Base-by-base conservation (phyloP, 2,797 vertebrate species). In the Eulemur albifrons region DNA sequence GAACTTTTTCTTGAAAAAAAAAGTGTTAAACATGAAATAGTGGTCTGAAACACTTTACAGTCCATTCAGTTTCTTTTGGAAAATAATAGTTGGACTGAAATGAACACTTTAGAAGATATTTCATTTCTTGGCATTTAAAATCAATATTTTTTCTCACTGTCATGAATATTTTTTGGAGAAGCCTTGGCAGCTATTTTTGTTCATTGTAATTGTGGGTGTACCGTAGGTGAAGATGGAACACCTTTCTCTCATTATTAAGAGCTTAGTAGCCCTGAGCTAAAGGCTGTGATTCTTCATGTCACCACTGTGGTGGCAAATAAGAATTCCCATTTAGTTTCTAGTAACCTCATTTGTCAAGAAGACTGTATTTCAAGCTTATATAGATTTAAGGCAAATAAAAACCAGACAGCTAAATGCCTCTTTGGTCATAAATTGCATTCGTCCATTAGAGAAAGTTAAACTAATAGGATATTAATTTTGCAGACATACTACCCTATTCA, bases 281-380 rank as follows among this genome's bases (percentile, higher is more conserved):
- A 98, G 98, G 97, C 97, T 98, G 98, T 97, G 98, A 98, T 98
- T 99, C 98, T 98, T 98, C 98, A 98, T 98, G 98, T 98, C 98
- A 98, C 98, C 98, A 97, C 97, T 94, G 91, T 91, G 97, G 98
- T 98, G 95, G 97, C 98, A 98, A 98, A 98, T 98, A 98, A 98
- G 98, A 98, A 98, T 98, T 98, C 98, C 97, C 80, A 98, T 98
- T 98, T 98, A 98, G 98, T 98, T 98, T 98, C 98, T 97, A 94
- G 97, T 98, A 98, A 98, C 90, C 97, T 98, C 98, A 98, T 98
- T 98, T 98, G 96, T 98, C 97, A 98, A 98, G 77, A 82, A 98
- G 95, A 98, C 97, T 98, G 79, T 97, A 98, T 98, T 98, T 98
- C 94, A 98, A 97, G 97, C 97, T 96, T 97, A 96, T 97, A 98